A percentile compares a stretch with the other conserved stretches of the same genome.
phyloP scores from a whole-genome alignment of 1,140 invertebrate species.

The Dendrolimus kikuchii region DNA sequence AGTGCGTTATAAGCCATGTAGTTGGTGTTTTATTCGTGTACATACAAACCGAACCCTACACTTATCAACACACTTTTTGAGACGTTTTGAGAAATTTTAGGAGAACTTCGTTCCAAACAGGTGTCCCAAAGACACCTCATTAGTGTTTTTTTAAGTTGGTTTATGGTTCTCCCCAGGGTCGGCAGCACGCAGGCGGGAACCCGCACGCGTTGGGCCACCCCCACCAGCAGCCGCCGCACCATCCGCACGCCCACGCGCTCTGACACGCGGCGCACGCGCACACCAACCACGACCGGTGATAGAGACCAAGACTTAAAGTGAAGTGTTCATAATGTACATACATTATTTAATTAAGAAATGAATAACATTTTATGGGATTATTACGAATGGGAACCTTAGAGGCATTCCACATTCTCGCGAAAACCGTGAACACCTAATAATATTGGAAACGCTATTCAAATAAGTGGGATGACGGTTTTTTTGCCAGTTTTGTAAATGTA shows the following conservation, averaged over 20 bases:
- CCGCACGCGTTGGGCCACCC: constrained; percentile 39
- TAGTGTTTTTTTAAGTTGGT: neutral
- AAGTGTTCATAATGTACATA: constrained; percentile 1
- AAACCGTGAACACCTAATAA: too few species aligned
- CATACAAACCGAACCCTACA: too few species aligned
- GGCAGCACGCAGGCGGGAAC: constrained; percentile 43
- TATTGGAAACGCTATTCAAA: too few species aligned
- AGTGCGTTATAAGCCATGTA: too few species aligned
- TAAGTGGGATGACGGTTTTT: neutral
- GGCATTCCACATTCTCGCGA: too few species aligned
- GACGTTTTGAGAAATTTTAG: too few species aligned
- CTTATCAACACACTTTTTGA: too few species aligned
- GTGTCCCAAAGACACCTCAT: neutral
- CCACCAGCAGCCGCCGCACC: constrained; percentile 38
- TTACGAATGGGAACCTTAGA: too few species aligned
- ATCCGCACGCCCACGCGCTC: constrained; percentile 56
- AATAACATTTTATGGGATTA: constrained; percentile 2
- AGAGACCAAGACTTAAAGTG: constrained; percentile 5
- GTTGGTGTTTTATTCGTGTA: too few species aligned
- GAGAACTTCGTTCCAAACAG: neutral
- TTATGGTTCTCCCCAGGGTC: constrained; percentile 28
- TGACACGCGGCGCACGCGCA: constrained; percentile 29
- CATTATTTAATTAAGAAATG: neutral
- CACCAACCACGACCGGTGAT: constrained; percentile 18
- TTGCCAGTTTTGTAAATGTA: constrained; percentile 2